Evolutionary conservation across 1,140 invertebrate genomes (phyloP), one percentile per base, ranked within the genome.

Genomic region (Drosophila suzukii): DNA sequence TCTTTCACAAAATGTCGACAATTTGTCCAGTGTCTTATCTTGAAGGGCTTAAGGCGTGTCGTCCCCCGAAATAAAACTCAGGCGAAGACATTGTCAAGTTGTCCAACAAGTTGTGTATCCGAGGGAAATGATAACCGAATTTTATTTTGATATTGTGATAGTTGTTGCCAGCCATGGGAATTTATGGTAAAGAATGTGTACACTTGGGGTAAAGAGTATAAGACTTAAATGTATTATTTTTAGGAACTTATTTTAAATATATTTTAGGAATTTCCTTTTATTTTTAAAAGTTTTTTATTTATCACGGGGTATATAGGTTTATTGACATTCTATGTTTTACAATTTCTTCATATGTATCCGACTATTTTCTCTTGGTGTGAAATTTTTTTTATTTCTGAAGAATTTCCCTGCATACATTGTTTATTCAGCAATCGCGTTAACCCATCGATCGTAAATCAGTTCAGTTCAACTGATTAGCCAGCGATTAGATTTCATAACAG

Each of bases 401-500:
- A 58, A 27, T 59, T 24, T 5, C 8, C 39, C 11, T 36, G 39
- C 39, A 34, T 36, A 59, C 34, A 36, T 43, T 17, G 32, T 61
- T 38, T 36, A 55, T 38, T 72, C 20, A 56, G 15, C 71, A 43
- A 54, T 73, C 27, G 38, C n/a, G 30, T 43, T 51, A 36, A 39
- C 12, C 4, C n/a, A 36, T 10, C 20, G 53, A 75, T 75, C 63
- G 38, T 76, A 67, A 76, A 76, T 76, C 73, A 75, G 61, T 75
- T 75, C 47, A 53, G 10, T 43, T 24, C 72, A 41, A 55, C 47
- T 70, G 77, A 70, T 75, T 75, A 80, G 34, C 46, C 41, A 3
- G 11, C 56, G 74, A 76, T 76, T 59, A 76, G 61, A 59, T 59
- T 76, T 36, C 34, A 47, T 46, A 41, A 62, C 7, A 46, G 20